Evolutionary conservation across 2,888 invertebrate genomes (phyloP), one percentile per base, ranked within the genome.

Genomic region (Zele albiditarsus): DNA sequence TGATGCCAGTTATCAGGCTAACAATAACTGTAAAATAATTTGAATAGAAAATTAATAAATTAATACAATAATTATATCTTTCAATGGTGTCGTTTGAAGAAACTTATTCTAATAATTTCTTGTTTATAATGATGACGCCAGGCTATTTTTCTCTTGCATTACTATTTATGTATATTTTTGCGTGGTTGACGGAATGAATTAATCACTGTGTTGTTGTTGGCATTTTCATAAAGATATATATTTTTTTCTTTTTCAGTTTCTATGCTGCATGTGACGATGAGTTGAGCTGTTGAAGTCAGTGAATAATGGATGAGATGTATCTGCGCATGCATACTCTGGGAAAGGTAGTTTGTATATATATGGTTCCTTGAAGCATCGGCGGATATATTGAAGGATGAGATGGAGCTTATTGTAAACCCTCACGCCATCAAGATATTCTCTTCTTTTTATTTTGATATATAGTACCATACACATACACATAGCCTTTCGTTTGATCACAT

Each of bases 271-370:
- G 16, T 62, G 31, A 14, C 6, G 62, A 28, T 62, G 62, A 31
- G 31, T 62, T 60, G 58, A 60, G 25, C 62, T 62, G 27, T 62
- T 62, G 27, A 60, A 60, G 28, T 53, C 53, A 57, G 80, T 84
- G 80, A 83, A 84, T 84, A 83, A 84, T 84, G 79, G 82, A 84
- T 83, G 80, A 82, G 79, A 77, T 72, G 77, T 76, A 81, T 80
- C 75, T 71, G 73, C 75, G 71, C 76, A 67, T 71, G 76, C 77
- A 69, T 65, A 53, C 53, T 75, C 65, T 60, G 74, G 73, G 68
- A 62, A 62, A 31, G 31, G 31, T 20, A 28, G n/a, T 27, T n/a
- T 14, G 25, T 28, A 20, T 25, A 4, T n/a, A 20, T 12, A 20
- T 10, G 12, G 16, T 60, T 3, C 58, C 28, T 60, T 25, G 27